Base-by-base conservation (phyloP, 2,113 vertebrate genomes). In the Leiothrix lutea region DNA sequence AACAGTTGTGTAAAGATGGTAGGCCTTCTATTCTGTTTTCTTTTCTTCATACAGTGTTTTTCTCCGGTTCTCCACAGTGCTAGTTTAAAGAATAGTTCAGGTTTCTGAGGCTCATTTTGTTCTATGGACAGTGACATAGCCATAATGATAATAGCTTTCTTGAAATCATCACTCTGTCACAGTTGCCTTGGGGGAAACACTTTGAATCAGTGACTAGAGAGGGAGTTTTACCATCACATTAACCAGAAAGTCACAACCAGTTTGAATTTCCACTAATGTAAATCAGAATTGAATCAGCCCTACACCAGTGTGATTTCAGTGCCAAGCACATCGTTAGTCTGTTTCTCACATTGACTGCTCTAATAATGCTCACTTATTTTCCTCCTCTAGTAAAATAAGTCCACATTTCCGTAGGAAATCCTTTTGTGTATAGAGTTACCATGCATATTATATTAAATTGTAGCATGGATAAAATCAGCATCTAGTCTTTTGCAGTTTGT, bases 141-240 rank as follows among this genome's bases (percentile, higher is more conserved):
- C 47, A 7, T 91, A 88, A 83, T 69, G 78, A 69, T 90, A 80
- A 93, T 62, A 73, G 50, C 79, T 48, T 90, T 88, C 90, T 92
- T 88, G 71, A 94, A 90, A 53, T 88, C 79, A 80, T 93, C 90
- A 36, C 65, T 73, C 65, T 83, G 66, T 80, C 92, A 77, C 45
- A 78, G 47, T 45, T 54, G 79, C 92, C 92, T 79, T 11, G 14
- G 83, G 85, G 90, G 66, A 72, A 84, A 81, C 66, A 67, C 78
- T 88, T 87, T 5, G 12, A n/a, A 91, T 80, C 82, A 71, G 78
- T 79, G 57, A 69, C 65, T 72, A 20, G 42, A 60, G 65, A 42
- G 44, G 33, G 36, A 74, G 33, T 56, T 92, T 94, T 71, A 51
- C 56, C 3, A 7, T 90, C 74, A 70, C 90, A 42, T 92, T 86